Conservation (phyloP, 2,113 vertebrate genomes). For the Corydoras sp. region DNA sequence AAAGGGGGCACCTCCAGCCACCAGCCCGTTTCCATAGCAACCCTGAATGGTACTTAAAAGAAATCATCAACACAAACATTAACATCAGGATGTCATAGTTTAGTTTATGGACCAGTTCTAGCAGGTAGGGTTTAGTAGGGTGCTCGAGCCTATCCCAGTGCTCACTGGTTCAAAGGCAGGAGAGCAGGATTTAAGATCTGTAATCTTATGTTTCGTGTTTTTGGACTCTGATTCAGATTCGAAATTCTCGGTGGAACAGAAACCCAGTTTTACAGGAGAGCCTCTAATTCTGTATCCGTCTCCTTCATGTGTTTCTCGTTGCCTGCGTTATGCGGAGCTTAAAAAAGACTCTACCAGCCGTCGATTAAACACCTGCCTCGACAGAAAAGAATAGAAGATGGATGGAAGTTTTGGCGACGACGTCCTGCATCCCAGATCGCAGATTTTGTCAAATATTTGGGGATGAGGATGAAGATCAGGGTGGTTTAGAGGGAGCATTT, state of each 20-base stretch:
- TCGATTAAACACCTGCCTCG: constrained; percentile 62
- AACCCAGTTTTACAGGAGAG: too few species aligned
- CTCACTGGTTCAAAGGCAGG: too few species aligned
- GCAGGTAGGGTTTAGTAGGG: too few species aligned
- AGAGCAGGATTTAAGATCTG: too few species aligned
- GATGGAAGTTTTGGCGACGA: constrained; percentile 58
- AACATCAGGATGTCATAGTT: too few species aligned
- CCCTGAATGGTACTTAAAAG: not conserved
- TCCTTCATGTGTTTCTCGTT: constrained; percentile 30
- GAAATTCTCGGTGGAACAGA: too few species aligned
- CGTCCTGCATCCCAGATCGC: constrained; percentile 59
- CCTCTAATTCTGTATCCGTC: not conserved
- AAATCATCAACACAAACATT: too few species aligned
- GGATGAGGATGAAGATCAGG: constrained; percentile 41
- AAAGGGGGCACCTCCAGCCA: constrained; percentile 38
- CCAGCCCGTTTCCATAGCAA: constrained; percentile 20
- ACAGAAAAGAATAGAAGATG: constrained; percentile 56
- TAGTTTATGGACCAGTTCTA: too few species aligned
- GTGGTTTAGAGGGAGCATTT: constrained; percentile 54
- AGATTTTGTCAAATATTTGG: constrained; percentile 65
- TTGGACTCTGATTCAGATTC: too few species aligned
- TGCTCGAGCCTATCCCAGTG: too few species aligned
- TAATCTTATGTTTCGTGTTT: too few species aligned
- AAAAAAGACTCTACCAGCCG: constrained; percentile 35
- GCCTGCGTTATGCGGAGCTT: constrained; percentile 1